Conservation (phyloP, 2,888 invertebrate genomes). For the Baccha elongata region DNA sequence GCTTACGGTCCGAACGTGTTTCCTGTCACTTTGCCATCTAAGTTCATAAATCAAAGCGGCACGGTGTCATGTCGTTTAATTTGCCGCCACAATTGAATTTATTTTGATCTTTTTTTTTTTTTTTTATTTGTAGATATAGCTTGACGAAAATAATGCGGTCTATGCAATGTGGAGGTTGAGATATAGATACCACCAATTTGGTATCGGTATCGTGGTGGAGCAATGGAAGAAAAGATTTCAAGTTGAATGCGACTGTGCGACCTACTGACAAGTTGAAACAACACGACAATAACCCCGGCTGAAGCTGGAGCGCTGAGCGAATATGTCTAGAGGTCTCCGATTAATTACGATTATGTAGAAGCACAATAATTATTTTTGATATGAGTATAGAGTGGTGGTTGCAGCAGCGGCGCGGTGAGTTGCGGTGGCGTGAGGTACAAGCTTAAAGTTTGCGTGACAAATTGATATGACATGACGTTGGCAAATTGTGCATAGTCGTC, state of each 20-base stretch:
- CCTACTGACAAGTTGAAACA: slow-evolving; percentile 57
- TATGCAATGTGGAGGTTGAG: slow-evolving; percentile 17
- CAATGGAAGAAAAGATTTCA: slow-evolving; percentile 22
- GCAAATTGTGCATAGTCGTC: slow-evolving; percentile 63
- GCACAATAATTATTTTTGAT: slow-evolving; percentile 74
- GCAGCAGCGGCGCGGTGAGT: neutral
- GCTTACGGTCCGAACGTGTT: slow-evolving; percentile 67
- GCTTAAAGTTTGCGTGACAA: slow-evolving; percentile 71
- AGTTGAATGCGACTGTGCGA: slow-evolving; percentile 39
- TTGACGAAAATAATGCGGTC: slow-evolving; percentile 43
- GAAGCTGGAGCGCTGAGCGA: slow-evolving; percentile 23
- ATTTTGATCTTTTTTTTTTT: slow-evolving; percentile 60
- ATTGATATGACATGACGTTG: slow-evolving; percentile 72
- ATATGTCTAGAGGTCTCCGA: slow-evolving; percentile 35
- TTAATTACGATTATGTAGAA: slow-evolving; percentile 72
- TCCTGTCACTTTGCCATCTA: slow-evolving; percentile 70
- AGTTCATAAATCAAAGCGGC: slow-evolving; percentile 72
- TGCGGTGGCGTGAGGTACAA: slow-evolving; percentile 51
- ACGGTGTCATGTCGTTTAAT: slow-evolving; percentile 72
- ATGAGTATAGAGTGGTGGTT: slow-evolving; percentile 39
- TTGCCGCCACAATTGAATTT: slow-evolving; percentile 73
- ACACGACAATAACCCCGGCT: slow-evolving; percentile 53
- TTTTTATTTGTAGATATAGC: neutral
- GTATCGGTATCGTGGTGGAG: slow-evolving; percentile 2
- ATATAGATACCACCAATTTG: slow-evolving; percentile 29